Base-by-base conservation (phyloP, 1,140 invertebrate species). In the Nephila pilipes region DNA sequence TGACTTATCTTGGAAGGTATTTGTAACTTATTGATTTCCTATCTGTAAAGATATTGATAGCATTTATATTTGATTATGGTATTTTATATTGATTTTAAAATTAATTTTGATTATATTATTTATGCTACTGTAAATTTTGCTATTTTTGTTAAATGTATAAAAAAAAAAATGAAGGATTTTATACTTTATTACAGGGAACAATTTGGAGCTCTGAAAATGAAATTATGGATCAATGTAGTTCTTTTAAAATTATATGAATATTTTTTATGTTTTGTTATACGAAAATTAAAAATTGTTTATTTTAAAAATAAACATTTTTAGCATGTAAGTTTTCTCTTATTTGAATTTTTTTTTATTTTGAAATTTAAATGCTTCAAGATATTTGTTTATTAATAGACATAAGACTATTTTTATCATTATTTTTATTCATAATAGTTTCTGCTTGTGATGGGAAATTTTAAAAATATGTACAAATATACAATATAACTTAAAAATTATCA, bases 381-480 rank as follows among this genome's bases (percentile, higher is more conserved):
- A 46, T 46, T 46, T 46, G 6, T 46, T 46, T 4, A 65, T 16
- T 36, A 6, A 75, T 29, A 4, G 18, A 75, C 16, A 75, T 10
- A n/a, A 75, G 25, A 6, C 69, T 32, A 16, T 75, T 75, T 75
- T 75, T 18, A 75, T 32, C 63, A 65, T 16, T 75, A 75, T 6
- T 75, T 69, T 75, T 75, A 75, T 18, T 75, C 14, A 32, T 75
- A 29, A 20, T 75, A 46, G 46, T 75, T 36, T 32, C 29, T 75
- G 12, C 63, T 36, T 75, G 16, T 75, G 14, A 36, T 65, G 63
- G 69, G 69, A 36, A 75, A 75, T n/a, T 65, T 29, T 32, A 75
- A 36, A 55, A 83, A 83, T 83, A 83, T 83, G 18, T 83, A 83
- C 81, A 83, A 90, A 90, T 90, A 75, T 90, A 90, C 88, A 90